phyloP scores from a whole-genome alignment of 1,140 invertebrate genomes.

The Drosophila pandora region DNA sequence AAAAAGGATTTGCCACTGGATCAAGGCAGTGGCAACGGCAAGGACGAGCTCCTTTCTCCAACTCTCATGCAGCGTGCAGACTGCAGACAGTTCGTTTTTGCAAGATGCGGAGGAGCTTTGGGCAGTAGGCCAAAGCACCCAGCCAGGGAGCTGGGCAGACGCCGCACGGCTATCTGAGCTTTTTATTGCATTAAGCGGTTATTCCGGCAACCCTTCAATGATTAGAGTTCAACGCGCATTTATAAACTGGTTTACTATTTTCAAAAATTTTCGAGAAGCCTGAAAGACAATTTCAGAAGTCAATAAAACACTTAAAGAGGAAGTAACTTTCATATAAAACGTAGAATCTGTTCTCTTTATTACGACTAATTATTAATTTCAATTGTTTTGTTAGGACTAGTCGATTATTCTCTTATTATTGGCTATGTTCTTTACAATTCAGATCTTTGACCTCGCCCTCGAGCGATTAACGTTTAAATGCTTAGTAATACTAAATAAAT shows the following conservation, averaged over 20 bases:
- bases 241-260: constrained; percentile 10
- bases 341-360: constrained; percentile 75
- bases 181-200: constrained; percentile 47
- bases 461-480: constrained; percentile 46
- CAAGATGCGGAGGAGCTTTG: constrained; percentile 12
- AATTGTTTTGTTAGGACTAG: constrained; percentile 57
- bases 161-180: constrained; percentile 39
- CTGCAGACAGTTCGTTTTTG: constrained; percentile 40
- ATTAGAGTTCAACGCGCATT: constrained; percentile 42
- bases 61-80: constrained; percentile 19
- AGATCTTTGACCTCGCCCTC: constrained; percentile 49
- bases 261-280: neutral
- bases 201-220: constrained; percentile 25
- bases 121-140: neutral
- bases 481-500: constrained; percentile 53
- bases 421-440: constrained; percentile 61
- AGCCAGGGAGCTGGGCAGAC: constrained; percentile 16
- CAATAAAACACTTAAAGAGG: neutral
- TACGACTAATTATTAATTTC: constrained; percentile 61
- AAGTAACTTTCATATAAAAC: constrained; percentile 63
- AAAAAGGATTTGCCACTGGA: constrained; percentile 79
- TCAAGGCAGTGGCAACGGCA: constrained; percentile 29
- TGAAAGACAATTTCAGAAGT: constrained; percentile 1
- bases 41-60: constrained; percentile 8
- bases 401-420: constrained; percentile 48